A percentile compares a stretch with the other conserved stretches of the same genome.
These are phyloP conservation scores for Drosophila picticornis DNA, from an alignment of 2,888 invertebrate species.

Conservation along the genomic window DNA sequence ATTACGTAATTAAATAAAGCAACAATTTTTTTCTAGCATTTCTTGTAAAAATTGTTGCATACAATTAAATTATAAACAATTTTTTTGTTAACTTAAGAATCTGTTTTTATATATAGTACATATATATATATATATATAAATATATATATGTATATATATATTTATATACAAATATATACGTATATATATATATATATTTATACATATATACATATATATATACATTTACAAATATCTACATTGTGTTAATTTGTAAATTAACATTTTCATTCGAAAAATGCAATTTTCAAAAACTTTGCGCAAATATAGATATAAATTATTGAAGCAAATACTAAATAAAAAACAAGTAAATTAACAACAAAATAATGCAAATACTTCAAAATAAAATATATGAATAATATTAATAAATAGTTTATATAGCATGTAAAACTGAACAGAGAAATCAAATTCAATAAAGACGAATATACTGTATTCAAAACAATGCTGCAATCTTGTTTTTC, in stretches of 20 bases:
- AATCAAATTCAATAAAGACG: constrained; percentile 80
- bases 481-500: background rate
- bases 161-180: constrained; percentile 14
- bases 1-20: constrained; percentile 44
- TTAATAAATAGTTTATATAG: constrained; percentile 75
- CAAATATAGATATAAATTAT: constrained; percentile 45
- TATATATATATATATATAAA: constrained; percentile 17
- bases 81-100: constrained; percentile 61
- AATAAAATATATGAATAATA: constrained; percentile 62
- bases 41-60: constrained; percentile 62
- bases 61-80: constrained; percentile 38
- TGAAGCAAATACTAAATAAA: constrained; percentile 26
- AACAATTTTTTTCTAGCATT: constrained; percentile 65
- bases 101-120: constrained; percentile 44
- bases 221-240: constrained; percentile 21
- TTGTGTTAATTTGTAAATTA: constrained; percentile 64
- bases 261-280: constrained; percentile 52
- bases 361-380: constrained; percentile 48
- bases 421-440: constrained; percentile 78
- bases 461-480: constrained; percentile 77
- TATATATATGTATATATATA: constrained; percentile 12
- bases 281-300: constrained; percentile 40
- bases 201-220: constrained; percentile 6
- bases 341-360: constrained; percentile 18
- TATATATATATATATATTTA: constrained; percentile 6